A percentile compares a stretch with the other conserved stretches of the same genome.
Conservation (phyloP, 2,797 vertebrate genomes). For the Gallinago stenura region DNA sequence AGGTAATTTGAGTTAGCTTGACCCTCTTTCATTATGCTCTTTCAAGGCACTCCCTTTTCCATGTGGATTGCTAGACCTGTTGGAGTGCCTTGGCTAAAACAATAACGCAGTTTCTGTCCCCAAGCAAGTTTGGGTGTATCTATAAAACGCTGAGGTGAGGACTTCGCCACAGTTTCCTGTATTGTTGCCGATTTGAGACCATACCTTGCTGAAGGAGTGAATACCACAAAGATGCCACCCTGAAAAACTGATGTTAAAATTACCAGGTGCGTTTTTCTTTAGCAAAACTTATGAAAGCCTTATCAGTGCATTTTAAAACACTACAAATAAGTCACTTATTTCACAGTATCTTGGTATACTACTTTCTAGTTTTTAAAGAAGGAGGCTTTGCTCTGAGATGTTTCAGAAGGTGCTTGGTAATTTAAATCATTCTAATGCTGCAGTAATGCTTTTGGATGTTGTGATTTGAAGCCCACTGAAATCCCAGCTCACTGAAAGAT, state of each 20-base stretch:
- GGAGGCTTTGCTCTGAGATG: neutral
- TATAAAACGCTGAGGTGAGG: neutral
- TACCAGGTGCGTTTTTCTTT: neutral
- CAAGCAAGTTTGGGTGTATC: neutral
- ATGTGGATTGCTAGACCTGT: conserved; percentile 31
- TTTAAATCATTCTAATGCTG: neutral
- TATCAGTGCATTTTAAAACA: neutral
- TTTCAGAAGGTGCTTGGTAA: neutral
- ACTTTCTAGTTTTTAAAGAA: neutral
- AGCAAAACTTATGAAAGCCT: neutral
- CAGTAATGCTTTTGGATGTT: neutral
- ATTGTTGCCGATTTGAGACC: neutral
- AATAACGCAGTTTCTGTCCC: conserved; percentile 16
- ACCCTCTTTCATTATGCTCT: conserved; percentile 49
- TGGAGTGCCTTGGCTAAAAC: neutral
- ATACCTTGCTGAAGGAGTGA: neutral
- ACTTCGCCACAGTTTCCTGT: neutral
- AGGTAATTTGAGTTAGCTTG: conserved; percentile 69
- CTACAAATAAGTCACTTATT: neutral
- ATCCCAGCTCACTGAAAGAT: neutral
- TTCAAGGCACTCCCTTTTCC: conserved; percentile 47
- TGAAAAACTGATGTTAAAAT: neutral
- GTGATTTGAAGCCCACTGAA: neutral
- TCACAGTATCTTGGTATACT: neutral
- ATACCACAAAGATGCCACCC: neutral